Percentiles rank a stretch among this genome's conserved stretches.
Conservation (phyloP, 2,113 vertebrate species). For the Periophthalmodon schlosseri region DNA sequence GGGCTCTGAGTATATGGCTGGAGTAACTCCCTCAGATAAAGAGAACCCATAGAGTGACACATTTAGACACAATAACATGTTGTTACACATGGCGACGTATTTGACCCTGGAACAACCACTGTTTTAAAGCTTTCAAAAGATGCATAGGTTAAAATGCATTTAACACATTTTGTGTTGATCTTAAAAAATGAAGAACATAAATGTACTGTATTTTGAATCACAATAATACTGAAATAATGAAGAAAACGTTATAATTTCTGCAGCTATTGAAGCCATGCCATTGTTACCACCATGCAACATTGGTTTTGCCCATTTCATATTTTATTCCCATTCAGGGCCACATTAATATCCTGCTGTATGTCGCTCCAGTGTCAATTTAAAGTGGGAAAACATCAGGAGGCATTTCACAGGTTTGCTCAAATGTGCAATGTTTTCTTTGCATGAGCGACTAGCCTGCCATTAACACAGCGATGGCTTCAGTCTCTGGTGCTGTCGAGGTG, state of each 20-base stretch:
- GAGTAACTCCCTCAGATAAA: no score
- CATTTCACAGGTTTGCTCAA: constrained; percentile 30
- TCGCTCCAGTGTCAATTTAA: not conserved
- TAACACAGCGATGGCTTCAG: constrained; percentile 28
- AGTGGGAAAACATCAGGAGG: constrained; percentile 7
- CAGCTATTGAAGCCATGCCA: not conserved
- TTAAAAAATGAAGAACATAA: not conserved
- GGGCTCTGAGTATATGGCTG: no score
- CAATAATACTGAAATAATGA: not conserved
- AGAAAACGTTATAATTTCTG: not conserved
- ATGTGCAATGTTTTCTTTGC: constrained; percentile 24
- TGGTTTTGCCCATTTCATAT: constrained; percentile 1
- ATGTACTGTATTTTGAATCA: not conserved
- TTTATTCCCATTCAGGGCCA: not conserved
- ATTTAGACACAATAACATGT: no score
- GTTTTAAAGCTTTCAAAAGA: no score
- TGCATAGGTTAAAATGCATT: no score
- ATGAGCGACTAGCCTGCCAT: constrained; percentile 23
- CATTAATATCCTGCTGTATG: constrained; percentile 6
- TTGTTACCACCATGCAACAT: constrained; percentile 9
- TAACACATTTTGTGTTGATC: no score
- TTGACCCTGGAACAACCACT: no score
- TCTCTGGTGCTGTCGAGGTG: constrained; percentile 26
- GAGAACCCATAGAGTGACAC: no score
- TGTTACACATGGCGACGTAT: no score